Conservation (phyloP, 2,797 vertebrate genomes). For the Mus minutoides region DNA sequence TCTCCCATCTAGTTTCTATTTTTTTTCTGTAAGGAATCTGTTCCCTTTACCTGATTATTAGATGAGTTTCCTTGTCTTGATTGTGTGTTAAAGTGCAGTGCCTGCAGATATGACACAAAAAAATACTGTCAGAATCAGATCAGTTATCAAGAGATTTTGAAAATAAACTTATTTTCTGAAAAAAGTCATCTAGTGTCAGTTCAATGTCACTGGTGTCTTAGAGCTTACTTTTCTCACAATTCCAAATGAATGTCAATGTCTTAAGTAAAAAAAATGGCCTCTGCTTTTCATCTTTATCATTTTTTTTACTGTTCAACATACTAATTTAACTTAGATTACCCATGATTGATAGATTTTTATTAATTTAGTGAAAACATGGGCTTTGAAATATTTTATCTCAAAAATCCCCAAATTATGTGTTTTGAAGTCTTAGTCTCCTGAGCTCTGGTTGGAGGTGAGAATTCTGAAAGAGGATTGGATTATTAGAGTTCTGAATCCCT, state of each 20-base stretch:
- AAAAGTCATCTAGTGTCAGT: neutral
- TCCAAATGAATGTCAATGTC: neutral
- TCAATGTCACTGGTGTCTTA: neutral
- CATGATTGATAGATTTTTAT: neutral
- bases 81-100: neutral
- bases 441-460: too few relatives aligned
- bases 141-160: neutral
- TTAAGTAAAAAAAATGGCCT: neutral
- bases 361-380: neutral
- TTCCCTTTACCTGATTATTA: constrained; percentile 62
- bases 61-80: constrained; percentile 34
- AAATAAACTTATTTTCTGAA: neutral
- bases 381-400: neutral
- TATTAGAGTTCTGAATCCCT: neutral
- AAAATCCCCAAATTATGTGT: neutral
- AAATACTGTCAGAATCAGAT: neutral
- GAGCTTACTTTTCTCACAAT: neutral
- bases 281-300: neutral
- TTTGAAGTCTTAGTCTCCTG: neutral
- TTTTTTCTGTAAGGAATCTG: neutral
- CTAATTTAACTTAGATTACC: neutral
- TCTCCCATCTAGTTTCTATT: neutral
- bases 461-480: neutral
- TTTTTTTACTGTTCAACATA: neutral
- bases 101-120: constrained; percentile 8